phyloP scores from a whole-genome alignment of 1,140 invertebrate species.

The Drosophila littoralis region DNA sequence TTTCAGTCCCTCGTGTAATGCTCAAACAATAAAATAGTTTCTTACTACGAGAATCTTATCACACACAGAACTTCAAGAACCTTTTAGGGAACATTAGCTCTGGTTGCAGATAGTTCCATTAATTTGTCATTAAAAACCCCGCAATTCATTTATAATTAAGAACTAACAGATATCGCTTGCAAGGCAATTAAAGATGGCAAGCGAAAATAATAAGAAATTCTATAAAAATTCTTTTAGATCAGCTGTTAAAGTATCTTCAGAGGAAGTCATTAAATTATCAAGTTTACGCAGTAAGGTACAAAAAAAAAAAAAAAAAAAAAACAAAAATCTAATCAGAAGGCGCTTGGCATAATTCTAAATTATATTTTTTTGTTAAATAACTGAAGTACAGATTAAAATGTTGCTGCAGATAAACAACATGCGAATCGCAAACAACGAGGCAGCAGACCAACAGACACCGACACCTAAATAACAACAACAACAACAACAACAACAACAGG shows the following conservation, averaged over 20 bases:
- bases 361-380: constrained; percentile 50
- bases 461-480: constrained; percentile 38
- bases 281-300: constrained; percentile 17
- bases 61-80: constrained; percentile 18
- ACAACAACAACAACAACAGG: constrained; percentile 21
- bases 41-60: constrained; percentile 1
- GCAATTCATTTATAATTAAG: constrained; percentile 35
- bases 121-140: background rate
- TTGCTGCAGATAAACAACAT: constrained; percentile 71
- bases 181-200: background rate
- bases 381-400: constrained; percentile 75
- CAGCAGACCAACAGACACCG: constrained; percentile 60
- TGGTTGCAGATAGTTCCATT: constrained; percentile 6
- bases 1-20: constrained; percentile 16
- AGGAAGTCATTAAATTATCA: constrained; percentile 74
- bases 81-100: constrained; percentile 22
- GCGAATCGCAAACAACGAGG: constrained; percentile 35
- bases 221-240: constrained; percentile 11
- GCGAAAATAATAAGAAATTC: background rate
- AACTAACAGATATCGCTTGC: constrained; percentile 11
- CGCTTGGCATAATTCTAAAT: constrained; percentile 62
- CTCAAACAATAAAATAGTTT: background rate
- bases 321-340: constrained; percentile 63
- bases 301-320: background rate
- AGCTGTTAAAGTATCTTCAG: constrained; percentile 27